Conservation (phyloP, 2,888 invertebrate species). For the Cyrtodaria siliqua region DNA sequence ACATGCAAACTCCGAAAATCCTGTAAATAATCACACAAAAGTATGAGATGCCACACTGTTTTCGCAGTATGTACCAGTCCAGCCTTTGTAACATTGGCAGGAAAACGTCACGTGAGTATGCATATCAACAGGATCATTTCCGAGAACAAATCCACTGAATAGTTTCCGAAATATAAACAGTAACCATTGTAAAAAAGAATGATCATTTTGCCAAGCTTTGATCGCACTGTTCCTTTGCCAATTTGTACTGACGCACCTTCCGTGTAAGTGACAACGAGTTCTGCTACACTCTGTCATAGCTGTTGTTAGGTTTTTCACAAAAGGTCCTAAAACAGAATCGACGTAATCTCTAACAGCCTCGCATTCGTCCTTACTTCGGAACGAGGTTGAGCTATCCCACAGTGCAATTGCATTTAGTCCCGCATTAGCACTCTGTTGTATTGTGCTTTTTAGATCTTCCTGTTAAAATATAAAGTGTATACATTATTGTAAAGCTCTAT, state of each 20-base stretch:
- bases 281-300: background rate
- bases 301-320: constrained; percentile 59
- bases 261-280: background rate
- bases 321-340: constrained; percentile 72
- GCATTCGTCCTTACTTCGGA: constrained; percentile 66
- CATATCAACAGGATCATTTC: too few relatives aligned
- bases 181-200: too few relatives aligned
- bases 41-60: too few relatives aligned
- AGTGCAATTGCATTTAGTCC: constrained; percentile 76
- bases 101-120: background rate
- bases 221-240: too few relatives aligned
- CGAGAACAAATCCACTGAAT: too few relatives aligned
- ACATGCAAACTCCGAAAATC: too few relatives aligned
- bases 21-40: too few relatives aligned
- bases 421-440: constrained; percentile 69
- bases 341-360: constrained; percentile 64
- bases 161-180: too few relatives aligned
- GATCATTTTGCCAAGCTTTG: too few relatives aligned
- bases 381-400: constrained; percentile 72
- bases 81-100: background rate
- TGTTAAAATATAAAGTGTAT: too few relatives aligned
- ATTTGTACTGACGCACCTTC: background rate
- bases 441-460: constrained; percentile 71
- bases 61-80: background rate
- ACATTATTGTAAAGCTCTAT: too few relatives aligned